These are phyloP conservation scores for Fregata magnificens DNA, from an alignment of 2,113 vertebrate species.

Conservation along the genomic window DNA sequence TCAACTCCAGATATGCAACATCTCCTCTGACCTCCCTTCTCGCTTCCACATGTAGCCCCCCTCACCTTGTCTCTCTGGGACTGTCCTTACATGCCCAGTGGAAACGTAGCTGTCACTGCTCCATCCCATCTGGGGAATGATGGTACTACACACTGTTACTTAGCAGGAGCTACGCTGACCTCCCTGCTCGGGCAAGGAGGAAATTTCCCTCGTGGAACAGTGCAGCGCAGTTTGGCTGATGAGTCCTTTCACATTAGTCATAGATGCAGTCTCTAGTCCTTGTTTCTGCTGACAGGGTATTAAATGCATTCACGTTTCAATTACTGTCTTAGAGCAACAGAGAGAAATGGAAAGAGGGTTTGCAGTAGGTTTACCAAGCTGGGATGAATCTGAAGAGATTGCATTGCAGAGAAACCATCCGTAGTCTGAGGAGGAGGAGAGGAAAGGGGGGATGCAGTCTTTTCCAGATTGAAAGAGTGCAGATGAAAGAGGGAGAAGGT, in stretches of 20 bases:
- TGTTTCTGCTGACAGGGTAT: neutral
- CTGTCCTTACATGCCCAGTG: neutral
- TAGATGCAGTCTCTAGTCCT: neutral
- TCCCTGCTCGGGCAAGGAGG: neutral
- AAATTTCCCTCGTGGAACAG: neutral
- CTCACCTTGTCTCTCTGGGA: neutral
- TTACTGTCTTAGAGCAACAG: neutral
- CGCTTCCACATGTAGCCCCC: neutral
- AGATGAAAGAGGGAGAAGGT: neutral
- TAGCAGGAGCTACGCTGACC: neutral
- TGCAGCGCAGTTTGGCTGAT: rapidly evolving
- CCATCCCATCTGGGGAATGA: neutral
- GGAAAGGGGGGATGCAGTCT: neutral
- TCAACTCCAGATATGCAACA: rapidly evolving
- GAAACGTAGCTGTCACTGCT: neutral
- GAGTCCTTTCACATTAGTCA: neutral
- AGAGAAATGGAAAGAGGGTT: neutral
- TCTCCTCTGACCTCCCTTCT: neutral
- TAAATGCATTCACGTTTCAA: neutral
- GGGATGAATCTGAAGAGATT: neutral
- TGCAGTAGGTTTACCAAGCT: neutral
- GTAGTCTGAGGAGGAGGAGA: neutral
- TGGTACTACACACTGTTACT: neutral
- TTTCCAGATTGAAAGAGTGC: neutral
- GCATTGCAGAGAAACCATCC: neutral